A percentile compares a stretch with the other conserved stretches of the same genome.
These are phyloP conservation scores for Panopea generosa DNA, from an alignment of 2,888 invertebrate species.

Conservation along the genomic window DNA sequence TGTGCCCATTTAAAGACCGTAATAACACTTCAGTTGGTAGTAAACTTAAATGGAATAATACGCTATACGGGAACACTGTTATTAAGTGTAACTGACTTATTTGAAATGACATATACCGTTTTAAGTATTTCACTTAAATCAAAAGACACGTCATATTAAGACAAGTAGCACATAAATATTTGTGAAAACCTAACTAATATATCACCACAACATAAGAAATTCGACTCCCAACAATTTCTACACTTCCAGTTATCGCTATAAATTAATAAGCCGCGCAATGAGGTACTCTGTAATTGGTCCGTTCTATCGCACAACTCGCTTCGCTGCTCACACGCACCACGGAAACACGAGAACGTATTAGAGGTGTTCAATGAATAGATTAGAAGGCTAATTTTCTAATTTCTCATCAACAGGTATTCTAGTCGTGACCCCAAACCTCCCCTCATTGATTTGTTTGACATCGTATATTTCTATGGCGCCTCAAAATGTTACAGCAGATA, in stretches of 20 bases:
- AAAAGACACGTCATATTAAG: constrained; percentile 8
- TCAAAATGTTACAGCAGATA: neutral
- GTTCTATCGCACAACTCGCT: constrained; percentile 50
- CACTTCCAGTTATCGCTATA: constrained; percentile 47
- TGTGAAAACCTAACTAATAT: constrained; percentile 14
- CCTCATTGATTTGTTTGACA: constrained; percentile 30
- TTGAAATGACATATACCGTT: too few relatives aligned
- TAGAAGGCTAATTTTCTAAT: constrained; percentile 55
- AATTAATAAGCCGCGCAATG: constrained; percentile 58
- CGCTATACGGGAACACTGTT: too few relatives aligned
- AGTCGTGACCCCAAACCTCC: constrained; percentile 35
- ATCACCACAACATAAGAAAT: constrained; percentile 42
- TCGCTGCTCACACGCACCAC: constrained; percentile 43
- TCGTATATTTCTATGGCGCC: constrained; percentile 49
- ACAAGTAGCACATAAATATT: constrained; percentile 11
- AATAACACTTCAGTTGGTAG: too few relatives aligned
- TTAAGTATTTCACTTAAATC: constrained; percentile 20
- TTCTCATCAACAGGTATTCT: constrained; percentile 56
- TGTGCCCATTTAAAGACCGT: too few relatives aligned
- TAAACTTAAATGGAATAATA: too few relatives aligned
- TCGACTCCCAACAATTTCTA: constrained; percentile 52
- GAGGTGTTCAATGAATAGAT: constrained; percentile 43
- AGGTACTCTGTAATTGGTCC: constrained; percentile 50
- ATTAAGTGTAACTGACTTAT: too few relatives aligned
- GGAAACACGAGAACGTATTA: constrained; percentile 59